Base-by-base conservation (phyloP, 1,140 invertebrate species). In the Hyphantria cunea region DNA sequence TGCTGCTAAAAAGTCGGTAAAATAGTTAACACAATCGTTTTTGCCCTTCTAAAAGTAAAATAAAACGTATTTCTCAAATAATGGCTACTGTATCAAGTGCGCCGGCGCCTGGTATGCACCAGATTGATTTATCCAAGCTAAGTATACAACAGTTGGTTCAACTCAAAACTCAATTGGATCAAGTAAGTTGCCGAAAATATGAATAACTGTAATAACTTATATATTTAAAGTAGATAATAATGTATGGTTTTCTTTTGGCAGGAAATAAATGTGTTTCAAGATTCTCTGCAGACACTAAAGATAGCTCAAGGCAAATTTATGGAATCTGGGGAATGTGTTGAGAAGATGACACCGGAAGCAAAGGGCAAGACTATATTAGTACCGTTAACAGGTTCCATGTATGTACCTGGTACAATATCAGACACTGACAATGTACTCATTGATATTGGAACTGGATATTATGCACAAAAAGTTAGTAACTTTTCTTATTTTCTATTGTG, bases 401-500 rank as follows among this genome's bases (percentile, higher is more conserved):
- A 98, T 92, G 97, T 99, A 14, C 95, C 97, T 65, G 98, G 98
- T 8, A 94, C 93, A 76, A 91, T 99, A 48, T 92, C 93, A 63
- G 95, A 98, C 83, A 93, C 95, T 11, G 93, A 96, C 56, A 95
- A 95, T 86, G 96, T 98, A 15, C 90, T 98, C 9, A 95, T 99
- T 61, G 97, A 99, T 87, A 95, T 99, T 84, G 98, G 98, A 47
- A 98, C 98, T 60, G 97, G 97, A 69, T 99, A 99, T 87, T 99
- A 96, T 92, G 95, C 96, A n/a, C 95, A 98, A 87, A 97, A 98
- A 92, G 95, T 96, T 65, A 81, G 84, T 80, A 53, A 11, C 42
- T 11, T 53, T 9, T 7, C 11, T 37, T 37, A 10, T 37, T 37
- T 25, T 5, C 1, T 25, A 5, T 25, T 25, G 17, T 25, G n/a